Evolutionary conservation across 2,888 invertebrate species (phyloP).

Genomic region (Agrilus cyanescens): DNA sequence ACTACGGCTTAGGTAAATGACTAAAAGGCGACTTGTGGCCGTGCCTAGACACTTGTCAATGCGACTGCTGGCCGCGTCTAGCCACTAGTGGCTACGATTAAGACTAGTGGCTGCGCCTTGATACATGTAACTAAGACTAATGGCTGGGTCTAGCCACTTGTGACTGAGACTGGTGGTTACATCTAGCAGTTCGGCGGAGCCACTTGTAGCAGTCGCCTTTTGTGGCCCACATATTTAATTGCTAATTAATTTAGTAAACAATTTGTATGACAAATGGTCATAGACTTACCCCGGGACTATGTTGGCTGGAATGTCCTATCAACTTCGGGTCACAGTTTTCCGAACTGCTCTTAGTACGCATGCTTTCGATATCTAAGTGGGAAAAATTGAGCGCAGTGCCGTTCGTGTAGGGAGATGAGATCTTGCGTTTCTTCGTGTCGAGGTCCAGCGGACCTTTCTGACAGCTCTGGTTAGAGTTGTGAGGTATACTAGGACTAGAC

Average conservation of each 20-base stretch:
- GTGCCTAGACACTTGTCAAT: no score
- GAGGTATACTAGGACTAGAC: slow-evolving; percentile 32
- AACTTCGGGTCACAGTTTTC: slow-evolving; percentile 10
- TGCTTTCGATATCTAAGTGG: slow-evolving; percentile 9
- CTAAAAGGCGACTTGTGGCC: no score
- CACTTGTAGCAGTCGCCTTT: no score
- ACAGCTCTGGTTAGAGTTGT: slow-evolving; percentile 18
- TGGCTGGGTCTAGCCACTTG: no score
- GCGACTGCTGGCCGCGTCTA: no score
- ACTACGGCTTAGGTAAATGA: no score
- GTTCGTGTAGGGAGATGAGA: slow-evolving; percentile 15
- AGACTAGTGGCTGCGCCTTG: no score
- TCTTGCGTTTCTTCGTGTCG: slow-evolving; percentile 20
- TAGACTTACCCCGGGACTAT: slow-evolving; percentile 15
- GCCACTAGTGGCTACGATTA: no score
- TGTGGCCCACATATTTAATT: background rate
- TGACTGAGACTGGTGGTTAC: no score
- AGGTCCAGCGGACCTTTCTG: slow-evolving; percentile 25
- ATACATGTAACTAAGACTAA: no score
- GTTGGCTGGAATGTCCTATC: slow-evolving; percentile 9
- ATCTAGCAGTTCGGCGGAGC: no score
- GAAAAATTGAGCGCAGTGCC: slow-evolving; percentile 15
- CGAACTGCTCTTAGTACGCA: slow-evolving; percentile 12
- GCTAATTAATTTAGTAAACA: slow-evolving; percentile 1
- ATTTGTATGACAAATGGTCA: background rate